phyloP scores from a whole-genome alignment of 2,888 invertebrate genomes.

The Microplitis manilae region DNA sequence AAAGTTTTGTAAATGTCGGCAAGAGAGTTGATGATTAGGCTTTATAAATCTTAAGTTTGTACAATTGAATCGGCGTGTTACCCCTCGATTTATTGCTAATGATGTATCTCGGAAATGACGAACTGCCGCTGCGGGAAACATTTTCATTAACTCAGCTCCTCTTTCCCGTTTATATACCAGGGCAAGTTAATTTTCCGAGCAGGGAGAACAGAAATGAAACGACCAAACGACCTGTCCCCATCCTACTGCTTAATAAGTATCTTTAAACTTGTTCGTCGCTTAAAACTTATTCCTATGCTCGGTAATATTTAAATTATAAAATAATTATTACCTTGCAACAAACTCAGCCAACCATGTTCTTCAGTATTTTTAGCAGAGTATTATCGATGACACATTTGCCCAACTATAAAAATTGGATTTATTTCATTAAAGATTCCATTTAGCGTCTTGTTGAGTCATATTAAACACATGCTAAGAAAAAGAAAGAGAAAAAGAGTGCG shows the following conservation, averaged over 20 bases:
- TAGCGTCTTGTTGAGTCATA: constrained; percentile 40
- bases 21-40: constrained; percentile 23
- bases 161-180: constrained; percentile 28
- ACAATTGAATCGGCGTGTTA: constrained; percentile 15
- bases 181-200: constrained; percentile 35
- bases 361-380: background rate
- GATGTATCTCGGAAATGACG: constrained; percentile 58
- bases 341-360: background rate
- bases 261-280: background rate
- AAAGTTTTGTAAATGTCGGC: background rate
- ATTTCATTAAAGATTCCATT: constrained; percentile 59
- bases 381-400: constrained; percentile 24
- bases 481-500: constrained; percentile 12
- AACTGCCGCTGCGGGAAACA: constrained; percentile 64
- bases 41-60: constrained; percentile 12
- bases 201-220: constrained; percentile 26
- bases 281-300: background rate
- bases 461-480: background rate
- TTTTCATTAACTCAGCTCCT: constrained; percentile 63
- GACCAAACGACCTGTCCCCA: background rate
- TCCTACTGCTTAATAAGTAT: background rate
- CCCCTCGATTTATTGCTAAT: constrained; percentile 47
- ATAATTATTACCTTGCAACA: too few species aligned
- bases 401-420: constrained; percentile 63
- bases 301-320: too few species aligned